Conservation (phyloP, 2,113 vertebrate genomes). For the Piliocolobus tephrosceles region DNA sequence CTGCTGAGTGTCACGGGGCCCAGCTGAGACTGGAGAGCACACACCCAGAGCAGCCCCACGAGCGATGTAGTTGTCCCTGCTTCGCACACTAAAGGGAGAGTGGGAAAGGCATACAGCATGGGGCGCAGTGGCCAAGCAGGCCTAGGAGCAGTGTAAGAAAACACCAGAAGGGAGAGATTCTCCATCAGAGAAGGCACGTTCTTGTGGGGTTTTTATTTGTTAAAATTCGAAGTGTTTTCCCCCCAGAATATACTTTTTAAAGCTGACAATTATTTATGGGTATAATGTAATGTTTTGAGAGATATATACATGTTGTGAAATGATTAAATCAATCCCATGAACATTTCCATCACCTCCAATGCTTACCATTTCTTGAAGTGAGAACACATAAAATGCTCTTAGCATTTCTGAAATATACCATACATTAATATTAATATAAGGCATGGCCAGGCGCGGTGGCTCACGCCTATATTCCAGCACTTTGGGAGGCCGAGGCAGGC, state of each 20-base stretch:
- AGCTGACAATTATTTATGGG: neutral
- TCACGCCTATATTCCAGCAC: no score
- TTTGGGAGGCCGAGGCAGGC: no score
- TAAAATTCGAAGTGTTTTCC: neutral
- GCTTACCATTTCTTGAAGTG: neutral
- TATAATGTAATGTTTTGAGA: no score
- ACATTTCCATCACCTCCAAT: neutral
- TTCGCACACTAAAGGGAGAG: neutral
- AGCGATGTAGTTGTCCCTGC: fast-evolving
- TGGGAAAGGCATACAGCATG: neutral
- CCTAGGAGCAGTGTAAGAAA: neutral
- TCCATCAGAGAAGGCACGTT: neutral
- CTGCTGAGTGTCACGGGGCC: neutral
- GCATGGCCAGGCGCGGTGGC: no score
- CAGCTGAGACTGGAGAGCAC: neutral
- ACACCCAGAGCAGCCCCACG: neutral
- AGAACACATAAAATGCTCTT: neutral
- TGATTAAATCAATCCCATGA: neutral
- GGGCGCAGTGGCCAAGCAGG: neutral
- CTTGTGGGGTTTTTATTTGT: neutral
- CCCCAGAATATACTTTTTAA: neutral
- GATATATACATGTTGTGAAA: neutral
- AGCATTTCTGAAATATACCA: neutral
- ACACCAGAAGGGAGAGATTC: neutral
- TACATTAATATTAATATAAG: neutral